A percentile compares a stretch with the other conserved stretches of the same genome.
phyloP scores from a whole-genome alignment of 2,797 vertebrate species.

The Ceryle rudis region DNA sequence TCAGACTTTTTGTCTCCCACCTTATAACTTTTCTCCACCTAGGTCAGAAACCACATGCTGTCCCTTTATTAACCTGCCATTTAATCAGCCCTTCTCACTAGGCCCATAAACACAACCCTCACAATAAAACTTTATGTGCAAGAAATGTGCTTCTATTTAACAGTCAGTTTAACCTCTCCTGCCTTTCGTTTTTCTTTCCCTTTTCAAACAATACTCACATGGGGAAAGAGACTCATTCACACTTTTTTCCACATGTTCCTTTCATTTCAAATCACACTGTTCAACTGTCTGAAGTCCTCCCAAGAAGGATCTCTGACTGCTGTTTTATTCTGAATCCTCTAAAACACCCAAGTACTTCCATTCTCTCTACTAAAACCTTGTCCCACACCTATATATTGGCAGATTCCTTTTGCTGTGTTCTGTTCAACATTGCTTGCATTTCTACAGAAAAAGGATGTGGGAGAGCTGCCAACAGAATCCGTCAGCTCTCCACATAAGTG shows the following conservation, averaged over 20 bases:
- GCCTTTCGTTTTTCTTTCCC: slow-evolving; percentile 36
- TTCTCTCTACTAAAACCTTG: not conserved
- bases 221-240: slow-evolving; percentile 47
- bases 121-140: slow-evolving; percentile 72
- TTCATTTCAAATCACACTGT: slow-evolving; percentile 10
- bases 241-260: slow-evolving; percentile 43
- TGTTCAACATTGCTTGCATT: not conserved
- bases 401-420: not conserved
- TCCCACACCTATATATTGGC: not conserved
- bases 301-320: slow-evolving; percentile 9
- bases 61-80: slow-evolving; percentile 67
- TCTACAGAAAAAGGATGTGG: not conserved
- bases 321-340: not conserved
- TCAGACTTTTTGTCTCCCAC: slow-evolving; percentile 40
- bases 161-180: slow-evolving; percentile 60
- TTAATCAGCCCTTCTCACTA: slow-evolving; percentile 64
- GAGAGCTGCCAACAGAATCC: not conserved
- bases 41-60: slow-evolving; percentile 63
- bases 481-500: not conserved
- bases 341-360: not conserved
- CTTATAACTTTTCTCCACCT: slow-evolving; percentile 53
- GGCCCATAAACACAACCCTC: slow-evolving; percentile 59
- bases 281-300: slow-evolving; percentile 32
- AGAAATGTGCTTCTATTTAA: slow-evolving; percentile 70
- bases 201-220: slow-evolving; percentile 25